Percentiles rank a stretch among this genome's conserved stretches.
These are phyloP conservation scores for Neopipo cinnamomea DNA, from an alignment of 2,113 vertebrate species.

Conservation along the genomic window DNA sequence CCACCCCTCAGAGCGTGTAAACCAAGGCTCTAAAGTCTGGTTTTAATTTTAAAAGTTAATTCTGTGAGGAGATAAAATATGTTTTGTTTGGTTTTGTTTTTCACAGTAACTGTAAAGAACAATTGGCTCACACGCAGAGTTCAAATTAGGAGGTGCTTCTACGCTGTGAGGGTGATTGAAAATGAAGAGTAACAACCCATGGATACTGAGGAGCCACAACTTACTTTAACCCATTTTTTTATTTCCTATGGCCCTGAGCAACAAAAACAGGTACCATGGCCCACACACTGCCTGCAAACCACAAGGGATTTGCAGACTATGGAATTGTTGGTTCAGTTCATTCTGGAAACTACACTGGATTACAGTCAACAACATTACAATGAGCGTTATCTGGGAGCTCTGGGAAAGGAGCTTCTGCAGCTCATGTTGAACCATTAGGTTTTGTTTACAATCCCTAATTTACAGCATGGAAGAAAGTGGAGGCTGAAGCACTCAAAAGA, in stretches of 20 bases:
- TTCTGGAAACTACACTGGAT: background rate
- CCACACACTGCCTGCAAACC: background rate
- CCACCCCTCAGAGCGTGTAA: background rate
- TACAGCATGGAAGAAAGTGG: constrained; percentile 9
- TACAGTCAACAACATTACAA: background rate
- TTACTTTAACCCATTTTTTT: background rate
- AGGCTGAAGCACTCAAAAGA: constrained; percentile 60
- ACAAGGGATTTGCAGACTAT: background rate
- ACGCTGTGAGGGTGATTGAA: background rate
- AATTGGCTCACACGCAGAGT: background rate
- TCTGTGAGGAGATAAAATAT: background rate
- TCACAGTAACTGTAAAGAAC: background rate
- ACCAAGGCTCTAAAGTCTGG: background rate
- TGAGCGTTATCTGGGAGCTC: background rate
- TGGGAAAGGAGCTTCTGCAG: background rate
- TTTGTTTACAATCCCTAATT: constrained; percentile 58
- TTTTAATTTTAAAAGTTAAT: background rate
- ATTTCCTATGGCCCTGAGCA: background rate
- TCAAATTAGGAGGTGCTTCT: background rate
- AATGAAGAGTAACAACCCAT: background rate
- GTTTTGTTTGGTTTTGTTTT: background rate
- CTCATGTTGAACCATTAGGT: constrained; percentile 28
- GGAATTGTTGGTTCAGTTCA: background rate
- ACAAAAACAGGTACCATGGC: background rate
- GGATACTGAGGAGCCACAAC: background rate